Evolutionary conservation across 2,797 vertebrate species (phyloP), one percentile per base, ranked within the genome.

Genomic region (Sebastes elongatus): DNA sequence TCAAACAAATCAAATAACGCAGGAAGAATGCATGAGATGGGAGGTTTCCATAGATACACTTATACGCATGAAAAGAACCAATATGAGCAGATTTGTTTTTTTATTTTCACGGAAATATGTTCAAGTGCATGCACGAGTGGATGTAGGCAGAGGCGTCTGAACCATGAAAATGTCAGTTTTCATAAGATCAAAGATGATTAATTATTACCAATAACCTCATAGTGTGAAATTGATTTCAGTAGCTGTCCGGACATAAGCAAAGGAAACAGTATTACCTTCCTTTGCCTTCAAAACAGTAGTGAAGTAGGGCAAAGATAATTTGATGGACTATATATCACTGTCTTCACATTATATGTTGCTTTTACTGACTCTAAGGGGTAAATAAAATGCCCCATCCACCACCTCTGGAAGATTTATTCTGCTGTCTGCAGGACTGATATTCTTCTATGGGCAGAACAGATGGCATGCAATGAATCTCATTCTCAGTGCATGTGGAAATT

Each of bases 211-310:
- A 70, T 81, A 71, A 67, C 46, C 59, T 67, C 38, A 22, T 2
- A 49, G 67, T 88, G 87, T 89, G 76, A 88, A 90, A 85, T 81
- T 53, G 76, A 84, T 84, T 88, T 78, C 65, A 65, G 74, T 53
- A 30, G 76, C 74, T 88, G 70, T 67, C 57, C 11, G 6, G 28
- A 79, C 32, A 62, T 6, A 46, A 71, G 22, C 49, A 76, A 72
- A 81, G 14, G 62, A 84, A 85, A 85, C 18, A 49, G 16, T 68
- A 65, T 49, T 56, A 22, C 10, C 7, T 32, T 32, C 8, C 13
- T 72, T 53, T 63, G 56, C 16, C 23, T 72, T 38, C 1, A 9
- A 59, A 71, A 71, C 35, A 61, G 16, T 2, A 67, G 22, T 23
- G 32, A 13, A 69, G 67, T 10, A 23, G 6, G 10, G 38, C 16